Base-by-base conservation (phyloP, 2,113 vertebrate species). In the Chaenogobius annularis region DNA sequence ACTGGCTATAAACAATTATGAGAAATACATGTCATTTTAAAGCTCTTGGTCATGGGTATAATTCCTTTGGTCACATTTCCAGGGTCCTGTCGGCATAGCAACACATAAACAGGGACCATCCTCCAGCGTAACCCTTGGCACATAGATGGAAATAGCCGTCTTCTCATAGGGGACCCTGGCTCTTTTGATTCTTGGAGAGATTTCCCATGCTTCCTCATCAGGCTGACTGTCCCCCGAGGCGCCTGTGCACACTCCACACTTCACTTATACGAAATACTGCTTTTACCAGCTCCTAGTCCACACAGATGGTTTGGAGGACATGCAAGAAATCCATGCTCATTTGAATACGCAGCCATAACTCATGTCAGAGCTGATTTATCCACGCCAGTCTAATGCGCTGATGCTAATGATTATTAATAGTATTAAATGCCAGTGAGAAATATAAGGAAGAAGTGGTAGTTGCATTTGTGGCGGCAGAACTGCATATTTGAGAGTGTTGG, bases 51-150 rank as follows among this genome's bases (percentile, higher is more conserved):
- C 80, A 90, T 91, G 88, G 86, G 90, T 84, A 76, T 83, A 86
- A 92, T 88, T 90, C 78, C 88, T 89, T 91, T 89, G 83, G 85
- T 92, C 83, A 80, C 75, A 82, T 80, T 83, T 85, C 68, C 63
- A 6, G 69, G 64, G 88, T 83, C 66, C 52, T 46, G 20, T 58
- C n/a, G 43, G 48, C 19, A 35, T 7, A 72, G 26, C 75, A 46
- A 66, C 40, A 15, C 62, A 82, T 40, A 67, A 80, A 82, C 65
- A 58, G 67, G 72, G 78, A 77, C 69, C 69, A 76, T 83, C 72
- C 72, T 37, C 52, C 65, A 84, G 72, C 75, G 47, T 66, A 74
- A 74, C 66, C 70, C 37, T 64, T 46, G 74, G 75, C 66, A 23
- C 11, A 70, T 66, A 59, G 81, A 52, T 46, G 58, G 43, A 72